Evolutionary conservation across 2,113 vertebrate genomes (phyloP), one percentile per base, ranked within the genome.

Genomic region (Rhipidura dahli): DNA sequence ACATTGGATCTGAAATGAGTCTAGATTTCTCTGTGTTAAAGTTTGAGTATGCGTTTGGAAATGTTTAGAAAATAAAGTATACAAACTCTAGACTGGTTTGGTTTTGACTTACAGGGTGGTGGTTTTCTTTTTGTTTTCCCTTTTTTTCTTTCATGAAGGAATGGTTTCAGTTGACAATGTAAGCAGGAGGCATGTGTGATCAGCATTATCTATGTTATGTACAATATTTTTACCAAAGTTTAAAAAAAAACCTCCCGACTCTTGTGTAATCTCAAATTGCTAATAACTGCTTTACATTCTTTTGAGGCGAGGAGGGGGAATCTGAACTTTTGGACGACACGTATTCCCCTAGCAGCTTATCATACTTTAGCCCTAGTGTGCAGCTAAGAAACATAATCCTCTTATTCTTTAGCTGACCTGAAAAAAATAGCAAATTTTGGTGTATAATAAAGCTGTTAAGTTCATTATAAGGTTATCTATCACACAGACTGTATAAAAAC

Each of bases 371-470:
- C 26, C 35, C 18, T 66, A 71, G 31, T 26, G 26, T 77, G n/a
- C 53, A 84, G 76, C 93, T 88, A 78, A 81, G 71, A 91, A 92
- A 75, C 26, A 69, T 56, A 96, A 94, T 92, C 88, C 65, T 95
- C 83, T 96, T 92, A 88, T 10, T 79, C 59, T 88, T 90, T 47
- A 89, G 83, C 83, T 83, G 79, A 63, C 51, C 69, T 77, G 40
- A 80, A 73, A 92, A 90, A 77, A 73, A 10, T 3, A 61, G 42
- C 27, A 47, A 73, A 39, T 77, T 72, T 68, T 81, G 49, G 22
- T 66, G 7, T 33, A 23, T 47, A 83, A 18, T 27, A 49, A 49
- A 18, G 40, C 59, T 80, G 8, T 40, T 69, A 42, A 37, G 57
- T 87, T 92, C 57, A 22, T 72, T 86, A 13, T 30, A 70, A 75